phyloP scores from a whole-genome alignment of 2,113 vertebrate species.

The Lophotis ruficrista region DNA sequence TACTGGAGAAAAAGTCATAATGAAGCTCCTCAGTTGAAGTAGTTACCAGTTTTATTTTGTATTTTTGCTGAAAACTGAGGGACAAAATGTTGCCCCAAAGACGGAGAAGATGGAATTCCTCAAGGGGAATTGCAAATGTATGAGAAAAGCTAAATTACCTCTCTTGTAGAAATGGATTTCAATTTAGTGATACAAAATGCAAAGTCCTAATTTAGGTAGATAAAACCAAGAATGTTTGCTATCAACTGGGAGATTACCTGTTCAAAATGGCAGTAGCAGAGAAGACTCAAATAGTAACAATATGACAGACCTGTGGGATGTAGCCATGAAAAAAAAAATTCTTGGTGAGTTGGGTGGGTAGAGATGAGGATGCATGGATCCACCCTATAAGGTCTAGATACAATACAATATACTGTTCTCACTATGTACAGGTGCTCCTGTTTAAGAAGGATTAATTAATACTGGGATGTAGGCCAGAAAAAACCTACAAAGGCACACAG shows the following conservation, averaged over 20 bases:
- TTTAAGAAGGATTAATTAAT: neutral
- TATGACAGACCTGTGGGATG: neutral
- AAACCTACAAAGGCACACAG: neutral
- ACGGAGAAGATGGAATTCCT: neutral
- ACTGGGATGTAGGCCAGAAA: neutral
- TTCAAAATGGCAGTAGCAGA: neutral
- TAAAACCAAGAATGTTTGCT: neutral
- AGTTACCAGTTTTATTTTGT: neutral
- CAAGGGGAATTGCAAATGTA: neutral
- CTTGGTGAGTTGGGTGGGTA: neutral
- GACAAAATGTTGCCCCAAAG: neutral
- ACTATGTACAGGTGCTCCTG: neutral
- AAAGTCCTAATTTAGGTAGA: neutral
- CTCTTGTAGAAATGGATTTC: neutral
- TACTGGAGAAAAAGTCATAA: neutral
- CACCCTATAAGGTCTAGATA: neutral
- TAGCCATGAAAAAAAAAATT: neutral
- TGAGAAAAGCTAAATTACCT: neutral
- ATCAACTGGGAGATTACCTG: neutral
- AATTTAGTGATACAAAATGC: neutral
- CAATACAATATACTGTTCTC: neutral
- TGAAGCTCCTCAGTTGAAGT: neutral
- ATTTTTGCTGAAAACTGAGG: neutral
- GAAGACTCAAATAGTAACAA: neutral
- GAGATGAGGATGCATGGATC: neutral